Percentiles rank a stretch among this genome's conserved stretches.
These are phyloP conservation scores for human (Homo sapiens) DNA, from an alignment of 2,113 vertebrate genomes.

Conservation along the genomic window GRCh38 chr4:166750501-166751000, in stretches of 20 bases:
- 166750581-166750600: neutral
- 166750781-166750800: neutral
- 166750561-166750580: neutral
- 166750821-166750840: neutral
- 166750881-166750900: neutral
- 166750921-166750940: neutral
- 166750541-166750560: neutral
- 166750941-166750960: rapidly evolving
- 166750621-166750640: neutral
- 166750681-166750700: neutral
- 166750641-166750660: neutral
- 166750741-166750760: neutral
- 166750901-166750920: neutral
- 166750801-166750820: neutral
- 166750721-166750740: neutral
- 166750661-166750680: neutral
- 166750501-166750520: neutral
- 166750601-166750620: neutral
- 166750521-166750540: neutral
- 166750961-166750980: neutral
- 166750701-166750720: neutral
- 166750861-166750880: neutral
- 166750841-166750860: neutral
- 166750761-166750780: neutral
- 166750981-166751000: neutral